Conservation (phyloP, 2,113 vertebrate species). For the Hippocampus barbouri region DNA sequence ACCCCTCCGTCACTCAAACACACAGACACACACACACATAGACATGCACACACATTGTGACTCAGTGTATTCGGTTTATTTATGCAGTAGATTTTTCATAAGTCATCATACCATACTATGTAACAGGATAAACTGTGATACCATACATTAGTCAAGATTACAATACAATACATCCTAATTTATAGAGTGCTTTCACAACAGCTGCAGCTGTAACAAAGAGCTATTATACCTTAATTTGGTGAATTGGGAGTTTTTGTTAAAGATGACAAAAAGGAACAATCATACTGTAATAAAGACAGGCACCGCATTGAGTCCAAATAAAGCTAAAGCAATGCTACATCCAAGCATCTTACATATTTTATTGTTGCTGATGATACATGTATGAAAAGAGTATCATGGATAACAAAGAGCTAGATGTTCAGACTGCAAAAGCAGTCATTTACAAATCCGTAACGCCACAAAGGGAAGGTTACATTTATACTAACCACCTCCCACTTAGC, state of each 20-base stretch:
- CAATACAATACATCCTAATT: no score
- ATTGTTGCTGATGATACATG: background rate
- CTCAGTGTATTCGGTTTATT: background rate
- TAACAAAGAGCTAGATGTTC: background rate
- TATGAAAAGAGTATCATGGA: background rate
- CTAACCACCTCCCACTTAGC: slow-evolving; percentile 11
- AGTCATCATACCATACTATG: background rate
- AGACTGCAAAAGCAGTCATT: background rate
- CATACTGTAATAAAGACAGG: no score
- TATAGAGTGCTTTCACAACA: no score
- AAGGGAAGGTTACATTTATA: slow-evolving; percentile 12
- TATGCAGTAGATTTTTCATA: background rate
- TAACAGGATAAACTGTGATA: no score
- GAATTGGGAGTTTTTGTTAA: no score
- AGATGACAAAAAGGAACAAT: no score
- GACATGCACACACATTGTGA: no score
- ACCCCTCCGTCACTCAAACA: slow-evolving; percentile 7
- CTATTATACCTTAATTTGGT: no score
- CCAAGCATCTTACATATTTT: background rate
- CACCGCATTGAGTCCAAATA: no score
- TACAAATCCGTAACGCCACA: background rate
- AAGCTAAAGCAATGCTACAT: background rate
- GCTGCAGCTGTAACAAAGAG: no score
- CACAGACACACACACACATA: background rate
- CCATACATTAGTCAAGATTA: no score